Percentiles rank a stretch among this genome's conserved stretches.
Evolutionary conservation across 2,113 vertebrate genomes (phyloP).

Genomic region (Dinomys branickii): DNA sequence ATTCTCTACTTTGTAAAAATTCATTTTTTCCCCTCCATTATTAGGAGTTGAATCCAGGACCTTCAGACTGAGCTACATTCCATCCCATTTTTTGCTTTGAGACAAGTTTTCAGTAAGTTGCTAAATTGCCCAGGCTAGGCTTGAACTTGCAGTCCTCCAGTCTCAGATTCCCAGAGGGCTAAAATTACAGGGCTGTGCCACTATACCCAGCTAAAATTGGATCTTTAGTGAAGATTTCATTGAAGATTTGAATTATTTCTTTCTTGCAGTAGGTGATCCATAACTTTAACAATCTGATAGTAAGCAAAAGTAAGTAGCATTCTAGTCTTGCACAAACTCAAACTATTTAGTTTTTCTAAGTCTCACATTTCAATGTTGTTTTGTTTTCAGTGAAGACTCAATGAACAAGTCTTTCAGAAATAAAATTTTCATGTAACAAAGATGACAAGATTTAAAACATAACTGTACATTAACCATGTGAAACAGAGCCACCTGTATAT

Average conservation of each 20-base stretch:
- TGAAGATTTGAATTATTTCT: not conserved
- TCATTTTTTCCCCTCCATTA: not conserved
- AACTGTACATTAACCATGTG: not conserved
- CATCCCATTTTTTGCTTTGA: not conserved
- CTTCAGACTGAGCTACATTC: not conserved
- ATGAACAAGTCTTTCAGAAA: slow-evolving; percentile 23
- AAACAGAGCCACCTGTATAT: not conserved
- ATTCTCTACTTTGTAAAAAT: not conserved
- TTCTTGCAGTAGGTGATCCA: not conserved
- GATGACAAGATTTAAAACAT: not conserved
- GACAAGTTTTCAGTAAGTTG: not conserved
- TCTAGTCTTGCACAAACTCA: not conserved
- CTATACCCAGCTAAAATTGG: not conserved
- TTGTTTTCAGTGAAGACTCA: slow-evolving; percentile 11
- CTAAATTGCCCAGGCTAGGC: not conserved
- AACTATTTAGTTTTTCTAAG: not conserved
- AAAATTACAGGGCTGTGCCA: not conserved
- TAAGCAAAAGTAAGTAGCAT: slow-evolving; percentile 22
- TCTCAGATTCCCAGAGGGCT: not conserved
- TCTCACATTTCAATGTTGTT: not conserved
- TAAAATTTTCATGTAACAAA: slow-evolving; percentile 2
- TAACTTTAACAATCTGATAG: not conserved
- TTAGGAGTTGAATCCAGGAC: not conserved
- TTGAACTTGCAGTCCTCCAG: not conserved
- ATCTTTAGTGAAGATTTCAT: not conserved